Evolutionary conservation across 2,113 vertebrate species (phyloP).

Genomic region (Falco punctatus): DNA sequence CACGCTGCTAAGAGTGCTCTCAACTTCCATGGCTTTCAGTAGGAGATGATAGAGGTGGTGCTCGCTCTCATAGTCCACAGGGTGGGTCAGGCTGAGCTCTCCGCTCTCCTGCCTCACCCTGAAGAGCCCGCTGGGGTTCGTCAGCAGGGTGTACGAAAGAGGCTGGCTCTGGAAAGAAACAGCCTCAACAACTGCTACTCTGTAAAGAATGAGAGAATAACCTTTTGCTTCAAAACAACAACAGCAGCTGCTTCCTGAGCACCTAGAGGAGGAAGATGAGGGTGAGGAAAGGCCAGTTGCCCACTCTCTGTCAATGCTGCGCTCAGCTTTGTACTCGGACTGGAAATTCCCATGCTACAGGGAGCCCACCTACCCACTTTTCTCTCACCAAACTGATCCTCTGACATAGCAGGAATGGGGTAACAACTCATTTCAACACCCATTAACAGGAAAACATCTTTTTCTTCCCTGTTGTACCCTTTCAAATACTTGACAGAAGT

Average conservation of each 20-base stretch:
- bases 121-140: constrained; percentile 86
- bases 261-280: background rate
- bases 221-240: background rate
- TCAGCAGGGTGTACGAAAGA: constrained; percentile 82
- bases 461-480: background rate
- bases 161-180: constrained; percentile 86
- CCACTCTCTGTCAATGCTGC: background rate
- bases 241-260: background rate
- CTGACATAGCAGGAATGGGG: background rate
- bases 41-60: constrained; percentile 84
- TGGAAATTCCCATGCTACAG: background rate
- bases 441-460: background rate
- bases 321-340: background rate
- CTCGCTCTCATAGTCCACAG: constrained; percentile 84
- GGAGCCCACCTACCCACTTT: background rate
- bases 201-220: constrained; percentile 41
- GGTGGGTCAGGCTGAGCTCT: constrained; percentile 79
- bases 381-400: background rate
- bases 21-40: constrained; percentile 81
- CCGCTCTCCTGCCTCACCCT: constrained; percentile 82
- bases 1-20: constrained; percentile 82
- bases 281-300: background rate
- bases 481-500: background rate
- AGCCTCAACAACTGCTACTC: constrained; percentile 83
- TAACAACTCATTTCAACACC: background rate